Conservation (phyloP, 2,113 vertebrate genomes). For the Fulmarus glacialis region DNA sequence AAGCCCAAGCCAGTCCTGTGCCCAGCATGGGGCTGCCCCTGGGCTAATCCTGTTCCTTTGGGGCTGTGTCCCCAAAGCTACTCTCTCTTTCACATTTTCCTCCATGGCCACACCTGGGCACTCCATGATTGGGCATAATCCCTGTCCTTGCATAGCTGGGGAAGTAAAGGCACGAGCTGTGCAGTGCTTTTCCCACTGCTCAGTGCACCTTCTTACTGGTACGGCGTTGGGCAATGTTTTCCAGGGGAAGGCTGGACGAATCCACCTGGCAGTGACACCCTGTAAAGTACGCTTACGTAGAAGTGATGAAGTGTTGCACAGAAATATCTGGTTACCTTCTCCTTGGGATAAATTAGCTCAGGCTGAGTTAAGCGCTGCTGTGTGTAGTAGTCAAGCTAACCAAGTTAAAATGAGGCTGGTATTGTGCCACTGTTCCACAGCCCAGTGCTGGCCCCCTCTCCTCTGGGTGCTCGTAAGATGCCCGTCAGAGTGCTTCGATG, state of each 20-base stretch:
- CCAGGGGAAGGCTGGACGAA: background rate
- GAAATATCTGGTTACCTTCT: background rate
- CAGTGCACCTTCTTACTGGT: background rate
- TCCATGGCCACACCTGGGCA: background rate
- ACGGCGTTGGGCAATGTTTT: rapidly evolving
- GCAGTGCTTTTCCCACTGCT: background rate
- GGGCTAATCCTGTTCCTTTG: background rate
- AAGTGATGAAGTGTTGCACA: background rate
- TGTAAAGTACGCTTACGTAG: background rate
- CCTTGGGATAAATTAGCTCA: background rate
- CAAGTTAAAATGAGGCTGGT: background rate
- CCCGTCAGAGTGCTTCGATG: background rate
- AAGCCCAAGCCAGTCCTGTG: background rate
- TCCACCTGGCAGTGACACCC: background rate
- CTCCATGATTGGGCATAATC: rapidly evolving
- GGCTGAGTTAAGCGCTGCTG: background rate
- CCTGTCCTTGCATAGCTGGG: background rate
- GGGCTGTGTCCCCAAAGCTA: background rate
- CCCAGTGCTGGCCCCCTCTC: background rate
- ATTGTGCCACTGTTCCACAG: background rate
- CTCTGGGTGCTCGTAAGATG: background rate
- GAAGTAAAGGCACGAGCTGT: background rate
- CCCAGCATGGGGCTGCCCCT: background rate
- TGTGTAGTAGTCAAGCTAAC: background rate
- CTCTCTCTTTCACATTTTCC: background rate